Evolutionary conservation across 2,113 vertebrate species (phyloP).

Genomic region (Syrrhaptes paradoxus): DNA sequence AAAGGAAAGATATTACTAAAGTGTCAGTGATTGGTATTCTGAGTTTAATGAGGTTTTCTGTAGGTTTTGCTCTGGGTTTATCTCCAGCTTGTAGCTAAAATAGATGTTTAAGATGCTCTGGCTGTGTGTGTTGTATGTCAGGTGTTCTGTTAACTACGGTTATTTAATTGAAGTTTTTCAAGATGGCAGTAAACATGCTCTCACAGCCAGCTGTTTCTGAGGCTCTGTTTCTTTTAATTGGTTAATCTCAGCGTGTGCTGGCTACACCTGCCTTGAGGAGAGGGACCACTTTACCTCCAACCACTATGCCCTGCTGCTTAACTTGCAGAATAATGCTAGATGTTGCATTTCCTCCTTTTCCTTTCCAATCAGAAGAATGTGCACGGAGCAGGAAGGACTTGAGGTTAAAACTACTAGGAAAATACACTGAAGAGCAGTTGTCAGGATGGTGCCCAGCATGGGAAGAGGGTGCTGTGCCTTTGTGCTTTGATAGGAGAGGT

Average conservation of each 20-base stretch:
- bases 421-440: neutral
- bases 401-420: neutral
- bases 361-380: neutral
- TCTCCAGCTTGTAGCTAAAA: neutral
- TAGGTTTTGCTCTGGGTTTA: neutral
- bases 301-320: accelerated
- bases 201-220: accelerated
- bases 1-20: neutral
- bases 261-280: neutral
- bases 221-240: neutral
- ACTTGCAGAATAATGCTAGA: neutral
- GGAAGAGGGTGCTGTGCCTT: neutral
- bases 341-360: neutral
- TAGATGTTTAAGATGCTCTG: neutral
- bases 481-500: neutral
- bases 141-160: neutral
- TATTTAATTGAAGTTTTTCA: neutral
- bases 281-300: neutral
- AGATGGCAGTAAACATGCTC: neutral
- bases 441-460: neutral
- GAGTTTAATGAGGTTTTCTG: neutral
- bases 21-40: neutral
- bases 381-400: neutral
- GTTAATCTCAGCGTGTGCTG: accelerated
- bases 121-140: neutral